Conservation (phyloP, 2,113 vertebrate genomes). For the Macquaria ambigua region DNA sequence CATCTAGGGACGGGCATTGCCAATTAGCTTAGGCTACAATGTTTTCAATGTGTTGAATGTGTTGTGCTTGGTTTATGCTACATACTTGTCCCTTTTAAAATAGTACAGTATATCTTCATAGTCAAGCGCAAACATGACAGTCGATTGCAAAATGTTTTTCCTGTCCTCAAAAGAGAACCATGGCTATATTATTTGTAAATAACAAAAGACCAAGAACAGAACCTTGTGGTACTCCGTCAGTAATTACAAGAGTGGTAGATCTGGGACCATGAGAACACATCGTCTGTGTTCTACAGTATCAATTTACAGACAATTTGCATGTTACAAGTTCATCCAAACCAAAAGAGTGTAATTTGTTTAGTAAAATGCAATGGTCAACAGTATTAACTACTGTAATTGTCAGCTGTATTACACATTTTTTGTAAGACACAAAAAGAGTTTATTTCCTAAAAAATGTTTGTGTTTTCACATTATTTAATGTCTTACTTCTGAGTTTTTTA, state of each 20-base stretch:
- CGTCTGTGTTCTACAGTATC: neutral
- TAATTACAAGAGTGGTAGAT: neutral
- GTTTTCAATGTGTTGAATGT: too few relatives aligned
- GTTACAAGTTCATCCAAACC: neutral
- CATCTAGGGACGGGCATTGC: too few relatives aligned
- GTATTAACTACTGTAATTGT: neutral
- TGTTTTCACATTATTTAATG: neutral
- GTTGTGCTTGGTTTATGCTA: too few relatives aligned
- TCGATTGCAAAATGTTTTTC: too few relatives aligned
- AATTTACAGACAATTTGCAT: too few relatives aligned
- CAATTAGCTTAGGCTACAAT: too few relatives aligned
- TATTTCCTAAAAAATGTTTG: neutral
- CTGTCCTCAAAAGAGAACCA: too few relatives aligned
- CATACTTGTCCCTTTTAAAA: too few relatives aligned
- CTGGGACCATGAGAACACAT: neutral
- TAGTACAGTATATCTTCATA: too few relatives aligned
- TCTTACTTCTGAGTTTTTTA: neutral
- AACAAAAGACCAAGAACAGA: neutral
- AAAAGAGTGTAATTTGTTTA: neutral
- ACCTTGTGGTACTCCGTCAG: neutral
- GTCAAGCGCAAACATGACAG: too few relatives aligned
- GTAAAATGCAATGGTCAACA: neutral
- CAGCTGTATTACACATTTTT: neutral
- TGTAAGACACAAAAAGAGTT: neutral
- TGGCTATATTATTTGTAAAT: neutral